These are phyloP conservation scores for Hafferia zeledoni DNA, from an alignment of 2,797 vertebrate species.

Conservation along the genomic window DNA sequence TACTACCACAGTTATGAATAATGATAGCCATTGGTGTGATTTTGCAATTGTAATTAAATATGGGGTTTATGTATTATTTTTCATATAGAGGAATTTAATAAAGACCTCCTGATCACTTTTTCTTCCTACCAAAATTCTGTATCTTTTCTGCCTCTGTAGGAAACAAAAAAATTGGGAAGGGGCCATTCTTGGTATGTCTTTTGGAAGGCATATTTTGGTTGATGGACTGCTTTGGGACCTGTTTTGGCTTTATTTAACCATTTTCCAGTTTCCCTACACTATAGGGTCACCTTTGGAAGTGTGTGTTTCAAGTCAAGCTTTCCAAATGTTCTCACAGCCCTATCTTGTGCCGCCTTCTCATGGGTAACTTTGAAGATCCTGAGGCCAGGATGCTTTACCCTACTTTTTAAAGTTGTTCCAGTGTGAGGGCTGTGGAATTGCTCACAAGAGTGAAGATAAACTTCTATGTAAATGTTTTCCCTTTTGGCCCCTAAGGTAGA, in stretches of 20 bases:
- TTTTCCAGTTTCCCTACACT: background rate
- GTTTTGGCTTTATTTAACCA: background rate
- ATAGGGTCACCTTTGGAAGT: background rate
- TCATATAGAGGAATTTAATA: background rate
- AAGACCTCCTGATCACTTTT: background rate
- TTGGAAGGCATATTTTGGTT: background rate
- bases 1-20: background rate
- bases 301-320: background rate
- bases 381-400: background rate
- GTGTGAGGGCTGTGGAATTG: background rate
- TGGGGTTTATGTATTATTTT: background rate
- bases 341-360: background rate
- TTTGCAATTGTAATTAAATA: background rate
- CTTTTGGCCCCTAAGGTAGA: background rate
- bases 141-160: background rate
- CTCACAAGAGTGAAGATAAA: background rate
- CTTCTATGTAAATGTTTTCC: background rate
- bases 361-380: background rate
- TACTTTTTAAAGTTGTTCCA: background rate
- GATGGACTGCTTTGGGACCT: background rate
- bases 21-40: background rate
- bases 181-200: background rate
- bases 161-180: background rate
- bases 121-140: background rate
- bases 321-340: background rate